Percentiles rank a stretch among this genome's conserved stretches.
phyloP scores from a whole-genome alignment of 37 sponge, comb jelly and placozoan genomes.

The Crambe crambe region DNA sequence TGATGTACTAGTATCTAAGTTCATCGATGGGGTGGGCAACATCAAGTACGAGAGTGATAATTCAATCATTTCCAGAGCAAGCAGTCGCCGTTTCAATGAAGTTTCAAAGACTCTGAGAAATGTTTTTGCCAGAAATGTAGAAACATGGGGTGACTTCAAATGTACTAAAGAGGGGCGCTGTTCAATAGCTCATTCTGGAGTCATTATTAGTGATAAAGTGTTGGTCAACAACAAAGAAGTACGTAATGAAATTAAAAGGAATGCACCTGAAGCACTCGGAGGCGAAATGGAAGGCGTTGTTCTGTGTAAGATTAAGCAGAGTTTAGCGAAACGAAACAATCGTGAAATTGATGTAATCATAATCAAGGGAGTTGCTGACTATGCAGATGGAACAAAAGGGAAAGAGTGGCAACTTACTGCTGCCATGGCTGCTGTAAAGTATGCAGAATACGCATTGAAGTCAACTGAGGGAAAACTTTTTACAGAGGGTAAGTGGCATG shows the following conservation, averaged over 20 bases:
- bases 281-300: constrained; percentile 40
- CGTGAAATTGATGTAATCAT: constrained; percentile 4
- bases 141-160: not conserved
- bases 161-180: not conserved
- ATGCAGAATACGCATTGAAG: not conserved
- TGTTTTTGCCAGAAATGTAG: not conserved
- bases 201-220: not conserved
- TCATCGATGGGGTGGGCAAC: not conserved
- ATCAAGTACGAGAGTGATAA: not conserved
- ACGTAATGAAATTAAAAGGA: not conserved
- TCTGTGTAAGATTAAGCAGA: not conserved
- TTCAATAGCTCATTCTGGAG: not conserved
- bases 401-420: constrained; percentile 34
- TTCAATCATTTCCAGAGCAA: not conserved
- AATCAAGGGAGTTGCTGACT: constrained; percentile 30
- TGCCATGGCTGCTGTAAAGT: constrained; percentile 24
- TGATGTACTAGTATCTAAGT: constrained; percentile 35
- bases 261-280: constrained; percentile 21
- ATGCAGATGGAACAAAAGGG: constrained; percentile 1
- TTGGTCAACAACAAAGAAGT: not conserved
- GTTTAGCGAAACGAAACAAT: not conserved
- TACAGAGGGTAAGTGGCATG: not conserved
- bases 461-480: not conserved
- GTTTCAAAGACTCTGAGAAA: not conserved
- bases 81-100: not conserved